Conservation (phyloP, 2,888 invertebrate genomes). For the Prosapia bicincta region DNA sequence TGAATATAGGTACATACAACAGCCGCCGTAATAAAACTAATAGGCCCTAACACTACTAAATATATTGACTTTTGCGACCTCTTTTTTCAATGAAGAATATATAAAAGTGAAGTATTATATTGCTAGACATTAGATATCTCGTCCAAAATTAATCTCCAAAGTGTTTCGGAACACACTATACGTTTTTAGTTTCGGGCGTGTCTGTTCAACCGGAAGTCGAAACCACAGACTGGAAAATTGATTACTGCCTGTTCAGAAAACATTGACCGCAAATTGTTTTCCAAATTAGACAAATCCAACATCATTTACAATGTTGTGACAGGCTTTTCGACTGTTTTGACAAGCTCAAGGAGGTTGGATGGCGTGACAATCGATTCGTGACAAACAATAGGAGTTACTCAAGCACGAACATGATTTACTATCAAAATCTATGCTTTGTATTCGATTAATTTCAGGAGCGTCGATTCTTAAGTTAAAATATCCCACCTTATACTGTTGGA, state of each 20-base stretch:
- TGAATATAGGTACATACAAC: too few species aligned
- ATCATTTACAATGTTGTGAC: neutral
- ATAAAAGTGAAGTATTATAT: too few species aligned
- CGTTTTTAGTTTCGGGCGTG: neutral
- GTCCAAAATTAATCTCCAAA: neutral
- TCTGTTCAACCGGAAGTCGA: neutral
- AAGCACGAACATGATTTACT: too few species aligned
- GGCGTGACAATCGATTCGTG: neutral
- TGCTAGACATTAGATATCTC: neutral
- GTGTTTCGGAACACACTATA: neutral
- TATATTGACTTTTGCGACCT: too few species aligned
- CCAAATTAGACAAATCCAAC: neutral
- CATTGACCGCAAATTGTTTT: neutral
- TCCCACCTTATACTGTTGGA: too few species aligned
- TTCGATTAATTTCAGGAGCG: too few species aligned
- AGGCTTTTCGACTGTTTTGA: neutral
- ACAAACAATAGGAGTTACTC: neutral
- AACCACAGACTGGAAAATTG: conserved; percentile 2
- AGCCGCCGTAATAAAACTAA: too few species aligned
- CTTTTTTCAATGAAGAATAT: too few species aligned
- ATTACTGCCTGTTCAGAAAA: neutral
- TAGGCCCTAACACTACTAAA: too few species aligned
- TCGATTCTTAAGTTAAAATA: too few species aligned
- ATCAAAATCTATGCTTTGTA: too few species aligned
- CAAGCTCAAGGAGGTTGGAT: neutral